Percentiles rank a stretch among this genome's conserved stretches.
Conservation (phyloP, 2,113 vertebrate genomes). For the Aptenodytes patagonicus region DNA sequence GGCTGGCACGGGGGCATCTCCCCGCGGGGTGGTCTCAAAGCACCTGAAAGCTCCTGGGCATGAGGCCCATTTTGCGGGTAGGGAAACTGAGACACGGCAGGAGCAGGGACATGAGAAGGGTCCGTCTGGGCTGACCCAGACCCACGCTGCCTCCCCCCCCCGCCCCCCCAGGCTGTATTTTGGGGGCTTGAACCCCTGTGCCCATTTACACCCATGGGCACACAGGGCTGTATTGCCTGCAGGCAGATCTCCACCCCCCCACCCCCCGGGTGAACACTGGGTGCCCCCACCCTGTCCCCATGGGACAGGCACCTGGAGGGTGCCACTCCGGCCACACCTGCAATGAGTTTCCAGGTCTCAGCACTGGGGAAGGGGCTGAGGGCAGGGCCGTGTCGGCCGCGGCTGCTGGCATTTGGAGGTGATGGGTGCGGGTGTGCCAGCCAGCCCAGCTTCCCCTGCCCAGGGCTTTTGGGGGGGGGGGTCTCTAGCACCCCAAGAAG, state of each 20-base stretch:
- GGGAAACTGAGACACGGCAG: neutral
- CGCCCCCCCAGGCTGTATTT: neutral
- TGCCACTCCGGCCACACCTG: neutral
- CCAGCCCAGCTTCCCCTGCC: neutral
- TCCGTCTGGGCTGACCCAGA: neutral
- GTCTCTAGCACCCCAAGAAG: neutral
- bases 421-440: neutral
- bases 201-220: neutral
- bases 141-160: rapidly evolving
- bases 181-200: neutral
- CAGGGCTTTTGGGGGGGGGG: rapidly evolving
- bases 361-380: neutral
- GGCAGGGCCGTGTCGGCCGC: rapidly evolving
- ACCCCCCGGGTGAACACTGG: rapidly evolving
- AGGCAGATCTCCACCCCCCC: neutral
- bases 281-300: rapidly evolving
- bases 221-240: neutral
- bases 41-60: neutral
- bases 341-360: neutral
- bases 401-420: rapidly evolving
- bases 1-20: rapidly evolving
- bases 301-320: neutral
- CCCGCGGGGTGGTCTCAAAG: neutral
- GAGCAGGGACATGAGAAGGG: neutral
- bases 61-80: neutral